Evolutionary conservation across 2,888 invertebrate genomes (phyloP), one percentile per base, ranked within the genome.

Genomic region (Morpho helenor): DNA sequence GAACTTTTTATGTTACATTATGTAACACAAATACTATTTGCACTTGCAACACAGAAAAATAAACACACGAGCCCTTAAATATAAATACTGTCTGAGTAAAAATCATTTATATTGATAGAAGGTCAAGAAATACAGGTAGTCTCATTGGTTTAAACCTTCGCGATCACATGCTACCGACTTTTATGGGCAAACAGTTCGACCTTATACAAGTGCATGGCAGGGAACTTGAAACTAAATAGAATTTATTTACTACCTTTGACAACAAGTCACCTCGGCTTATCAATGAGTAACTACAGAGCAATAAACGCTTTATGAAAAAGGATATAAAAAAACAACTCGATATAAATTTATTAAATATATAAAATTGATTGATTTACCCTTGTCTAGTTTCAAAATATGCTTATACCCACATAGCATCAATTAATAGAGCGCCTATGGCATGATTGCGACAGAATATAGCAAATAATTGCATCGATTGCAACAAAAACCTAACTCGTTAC

Each of bases 181-280:
- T 63, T 68, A 70, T 66, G 68, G 69, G 59, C 65, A 68, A 59
- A 59, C 59, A 56, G 53, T 58, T 59, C 60, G 66, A 66, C 70
- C 70, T 70, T 67, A 65, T 52, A 49, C 64, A 61, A 67, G 67
- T 65, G 64, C 67, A 68, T 60, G 67, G 63, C 62, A 58, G 61
- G 63, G 49, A 52, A 56, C 63, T 63, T 61, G 51, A 54, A 52
- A 56, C 59, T 59, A 62, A 75, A 71, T 76, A 74, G 70, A 73
- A 74, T 70, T 70, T 72, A 70, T 71, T 73, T 68, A 64, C 65
- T 72, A 73, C 67, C 68, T 63, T 66, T 64, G 60, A 66, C 53
- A 54, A 55, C 52, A 52, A 63, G 50, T 60, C 50, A 56, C 59
- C 56, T 59, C 46, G 51, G 48, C 42, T 55, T 61, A 54, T 49